Evolutionary conservation across 2,888 invertebrate species (phyloP).

Genomic region (Ophioninae sp.): DNA sequence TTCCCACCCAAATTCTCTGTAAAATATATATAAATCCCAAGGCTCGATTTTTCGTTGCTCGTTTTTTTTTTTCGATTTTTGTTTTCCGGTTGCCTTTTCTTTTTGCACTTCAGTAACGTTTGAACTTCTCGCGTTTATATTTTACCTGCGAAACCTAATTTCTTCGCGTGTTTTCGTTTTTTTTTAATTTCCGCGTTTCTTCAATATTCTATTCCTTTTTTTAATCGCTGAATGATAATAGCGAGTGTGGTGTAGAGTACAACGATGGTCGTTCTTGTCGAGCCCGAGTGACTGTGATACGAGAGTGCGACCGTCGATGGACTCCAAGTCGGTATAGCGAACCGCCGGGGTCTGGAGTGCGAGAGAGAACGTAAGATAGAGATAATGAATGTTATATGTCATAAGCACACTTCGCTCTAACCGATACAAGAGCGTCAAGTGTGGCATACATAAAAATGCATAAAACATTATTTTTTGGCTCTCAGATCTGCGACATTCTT

Average conservation of each 20-base stretch:
- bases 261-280: slow-evolving; percentile 28
- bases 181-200: background rate
- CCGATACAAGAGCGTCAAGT: background rate
- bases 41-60: too few relatives aligned
- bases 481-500: background rate
- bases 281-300: slow-evolving; percentile 43
- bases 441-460: background rate
- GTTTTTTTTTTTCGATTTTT: too few relatives aligned
- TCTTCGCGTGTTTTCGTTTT: too few relatives aligned
- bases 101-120: too few relatives aligned
- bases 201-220: background rate
- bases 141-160: background rate
- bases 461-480: background rate
- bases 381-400: slow-evolving; percentile 66
- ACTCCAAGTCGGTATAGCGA: slow-evolving; percentile 42
- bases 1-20: background rate
- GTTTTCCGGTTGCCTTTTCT: too few relatives aligned
- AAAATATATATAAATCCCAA: too few relatives aligned
- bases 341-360: slow-evolving; percentile 26
- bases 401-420: slow-evolving; percentile 50
- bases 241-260: background rate
- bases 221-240: background rate
- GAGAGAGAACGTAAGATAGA: slow-evolving; percentile 47
- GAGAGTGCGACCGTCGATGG: slow-evolving; percentile 46
- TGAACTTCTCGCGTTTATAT: background rate